Evolutionary conservation across 2,888 invertebrate genomes (phyloP), one percentile per base, ranked within the genome.

Genomic region (Lepidocyrtoides sp.): DNA sequence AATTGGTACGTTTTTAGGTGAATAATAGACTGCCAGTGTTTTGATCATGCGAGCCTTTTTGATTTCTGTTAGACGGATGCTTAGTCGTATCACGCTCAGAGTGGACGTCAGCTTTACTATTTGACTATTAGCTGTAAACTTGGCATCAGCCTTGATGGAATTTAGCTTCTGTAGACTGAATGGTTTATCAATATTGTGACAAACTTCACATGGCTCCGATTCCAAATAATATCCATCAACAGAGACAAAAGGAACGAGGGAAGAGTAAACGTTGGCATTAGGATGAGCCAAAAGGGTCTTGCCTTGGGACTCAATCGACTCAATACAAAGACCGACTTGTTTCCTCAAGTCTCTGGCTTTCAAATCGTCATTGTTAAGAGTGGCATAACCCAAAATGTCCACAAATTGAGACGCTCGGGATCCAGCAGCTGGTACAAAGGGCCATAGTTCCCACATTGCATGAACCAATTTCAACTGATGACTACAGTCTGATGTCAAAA

Each of bases 41-140:
- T 98, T 97, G 87, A 99, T 99, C 99, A 99, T 99, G 96, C 99
- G 99, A 87, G 98, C 98, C 91, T 99, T 97, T 95, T 99, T 99
- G 93, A 99, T 96, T 95, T 99, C 99, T 8, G 98, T 98, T 94
- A 99, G 98, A 88, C 99, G 97, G 60, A 99, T 96, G 51, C 98
- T 98, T 94, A 99, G 98, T 95, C 98, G 98, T 94, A 98, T 98
- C 94, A 99, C 99, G 94, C 98, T 99, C 95, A 99, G 98, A 95
- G 98, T 98, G 94, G 98, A 98, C 60, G 98, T 97, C 93, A 99
- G 96, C 95, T 99, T 99, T 81, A 99, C 98, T 93, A 99, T 99
- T 96, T 99, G 99, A 0, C 99, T 99, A 10, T 98, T 99, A 0
- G 99, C 99, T 2, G 99, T 99, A 95, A 98, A 99, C 96, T 99